Percentiles rank a stretch among this genome's conserved stretches.
Conservation (phyloP, 2,888 invertebrate genomes). For the Habrosyne pyritoides region DNA sequence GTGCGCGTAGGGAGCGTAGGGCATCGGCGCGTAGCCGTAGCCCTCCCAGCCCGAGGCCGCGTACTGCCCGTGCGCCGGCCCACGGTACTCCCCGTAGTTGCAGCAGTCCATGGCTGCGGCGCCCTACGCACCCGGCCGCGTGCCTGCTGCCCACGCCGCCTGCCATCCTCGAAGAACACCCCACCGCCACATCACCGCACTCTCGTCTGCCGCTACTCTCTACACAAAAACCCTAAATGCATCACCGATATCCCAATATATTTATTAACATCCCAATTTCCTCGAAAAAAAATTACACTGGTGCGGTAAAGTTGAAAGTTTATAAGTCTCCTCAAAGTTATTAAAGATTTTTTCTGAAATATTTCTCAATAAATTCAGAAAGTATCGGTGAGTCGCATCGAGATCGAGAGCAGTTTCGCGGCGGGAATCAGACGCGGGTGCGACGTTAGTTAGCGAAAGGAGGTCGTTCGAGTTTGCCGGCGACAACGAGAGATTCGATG, state of each 20-base stretch:
- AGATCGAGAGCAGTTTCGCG: slow-evolving; percentile 75
- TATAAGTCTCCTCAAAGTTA: slow-evolving; percentile 5
- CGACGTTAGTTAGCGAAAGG: slow-evolving; percentile 81
- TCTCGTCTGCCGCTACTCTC: slow-evolving; percentile 40
- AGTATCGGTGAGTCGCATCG: slow-evolving; percentile 36
- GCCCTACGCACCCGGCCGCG: slow-evolving; percentile 65
- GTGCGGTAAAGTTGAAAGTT: background rate
- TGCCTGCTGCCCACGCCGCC: slow-evolving; percentile 43
- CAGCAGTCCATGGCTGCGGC: slow-evolving; percentile 75
- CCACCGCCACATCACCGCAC: slow-evolving; percentile 58
- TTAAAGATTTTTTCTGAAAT: background rate
- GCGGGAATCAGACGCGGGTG: slow-evolving; percentile 73
- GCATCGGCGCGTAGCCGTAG: slow-evolving; percentile 60
- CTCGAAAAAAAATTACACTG: background rate
- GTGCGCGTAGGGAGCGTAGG: slow-evolving; percentile 57
- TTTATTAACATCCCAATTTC: background rate
- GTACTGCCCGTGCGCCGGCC: slow-evolving; percentile 58
- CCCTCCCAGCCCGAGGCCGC: slow-evolving; percentile 59
- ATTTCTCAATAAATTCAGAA: slow-evolving; percentile 21
- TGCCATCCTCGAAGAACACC: slow-evolving; percentile 54
- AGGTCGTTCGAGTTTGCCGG: slow-evolving; percentile 82
- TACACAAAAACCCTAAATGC: slow-evolving; percentile 25
- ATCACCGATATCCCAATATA: background rate
- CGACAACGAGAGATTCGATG: slow-evolving; percentile 65
- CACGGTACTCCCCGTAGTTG: slow-evolving; percentile 79